Evolutionary conservation across 2,888 invertebrate genomes (phyloP).

Genomic region (Callosobruchus maculatus): DNA sequence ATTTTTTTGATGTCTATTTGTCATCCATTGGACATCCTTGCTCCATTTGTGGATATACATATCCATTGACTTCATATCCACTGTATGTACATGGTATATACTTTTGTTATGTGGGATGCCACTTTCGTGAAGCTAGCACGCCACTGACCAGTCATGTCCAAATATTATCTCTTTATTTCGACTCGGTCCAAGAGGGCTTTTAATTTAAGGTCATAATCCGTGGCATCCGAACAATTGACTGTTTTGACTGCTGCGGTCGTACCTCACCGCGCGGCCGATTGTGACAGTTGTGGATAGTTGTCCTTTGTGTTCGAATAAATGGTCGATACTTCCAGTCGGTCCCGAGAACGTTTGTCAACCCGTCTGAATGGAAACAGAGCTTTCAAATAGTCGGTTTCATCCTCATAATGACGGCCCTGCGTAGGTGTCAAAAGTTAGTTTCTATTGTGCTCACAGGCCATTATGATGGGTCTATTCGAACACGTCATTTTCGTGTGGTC

Average conservation of each 20-base stretch:
- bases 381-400: neutral
- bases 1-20: too few species aligned
- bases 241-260: constrained; percentile 42
- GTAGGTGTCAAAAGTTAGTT: neutral
- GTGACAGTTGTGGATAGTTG: constrained; percentile 40
- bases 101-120: too few species aligned
- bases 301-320: constrained; percentile 26
- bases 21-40: too few species aligned
- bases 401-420: neutral
- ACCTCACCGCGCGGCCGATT: constrained; percentile 38
- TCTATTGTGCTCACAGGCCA: neutral
- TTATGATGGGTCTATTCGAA: neutral
- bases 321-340: neutral
- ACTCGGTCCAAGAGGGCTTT: constrained; percentile 7
- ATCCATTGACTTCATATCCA: too few species aligned
- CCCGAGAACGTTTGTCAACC: constrained; percentile 4
- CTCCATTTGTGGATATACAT: too few species aligned
- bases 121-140: too few species aligned
- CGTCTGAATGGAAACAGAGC: constrained; percentile 3
- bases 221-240: constrained; percentile 35
- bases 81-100: too few species aligned
- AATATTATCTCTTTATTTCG: neutral
- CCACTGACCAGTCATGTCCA: neutral
- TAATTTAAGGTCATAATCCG: constrained; percentile 23
- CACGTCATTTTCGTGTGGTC: neutral